Evolutionary conservation across 2,797 vertebrate genomes (phyloP), one percentile per base, ranked within the genome.

Genomic region (Chaetodon trifasciatus): DNA sequence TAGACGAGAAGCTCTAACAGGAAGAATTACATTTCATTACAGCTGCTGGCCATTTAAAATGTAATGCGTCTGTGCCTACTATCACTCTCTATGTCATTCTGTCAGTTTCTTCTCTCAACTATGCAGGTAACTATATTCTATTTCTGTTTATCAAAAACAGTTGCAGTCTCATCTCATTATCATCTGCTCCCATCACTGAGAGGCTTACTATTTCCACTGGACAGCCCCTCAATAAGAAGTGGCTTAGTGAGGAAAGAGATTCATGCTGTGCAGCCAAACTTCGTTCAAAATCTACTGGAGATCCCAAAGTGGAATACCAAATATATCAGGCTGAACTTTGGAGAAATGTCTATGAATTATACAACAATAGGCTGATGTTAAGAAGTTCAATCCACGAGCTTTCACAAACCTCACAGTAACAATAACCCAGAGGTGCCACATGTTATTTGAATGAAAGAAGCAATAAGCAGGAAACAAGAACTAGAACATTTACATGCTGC

Each of bases 381-480:
- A 35, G 6, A 13, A 47, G 50, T 53, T 61, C 19, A 21, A 49
- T 8, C 3, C 39, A 62, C 1, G 53, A 3, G 5, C 46, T 60
- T 67, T 58, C 0, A 3, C 17, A 50, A 47, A 57, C 19, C 46
- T 40, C 47, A 42, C 23, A 23, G 12, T 69, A 2, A 55, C 12
- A 46, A 55, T 4, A 56, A 42, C 60, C 35, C 42, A 37, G 6
- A 21, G 52, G 52, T 11, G 15, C 32, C 39, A 65, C 42, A n/a
- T 46, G 61, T 66, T 1, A 60, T 83, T 72, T 67, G 62, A 65
- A 74, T 58, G 8, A 72, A 23, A 62, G 49, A 76, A 15, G 13
- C 11, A 46, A 74, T 40, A 32, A 75, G 32, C 46, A 2, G 0
- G 56, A 78, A 90, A 52, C 50, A 80, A 74, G 64, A 88, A 85